Evolutionary conservation across 2,113 vertebrate species (phyloP).

Genomic region (Gymnocephalus cernua): DNA sequence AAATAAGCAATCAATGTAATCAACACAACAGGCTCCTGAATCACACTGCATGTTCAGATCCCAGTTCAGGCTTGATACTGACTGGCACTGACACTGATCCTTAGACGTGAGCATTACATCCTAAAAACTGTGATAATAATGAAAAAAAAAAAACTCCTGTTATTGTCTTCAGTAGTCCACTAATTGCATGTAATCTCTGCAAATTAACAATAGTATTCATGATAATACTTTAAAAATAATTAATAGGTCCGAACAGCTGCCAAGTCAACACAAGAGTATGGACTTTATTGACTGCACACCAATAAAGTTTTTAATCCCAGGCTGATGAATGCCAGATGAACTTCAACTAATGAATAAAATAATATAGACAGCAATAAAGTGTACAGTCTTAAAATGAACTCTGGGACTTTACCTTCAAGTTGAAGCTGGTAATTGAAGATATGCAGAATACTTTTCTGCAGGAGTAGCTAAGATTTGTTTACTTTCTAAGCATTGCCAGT

Average conservation of each 20-base stretch:
- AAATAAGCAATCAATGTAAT: not conserved
- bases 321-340: slow-evolving; percentile 19
- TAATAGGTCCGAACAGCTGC: not conserved
- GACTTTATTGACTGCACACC: slow-evolving; percentile 7
- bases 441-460: slow-evolving; percentile 37
- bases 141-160: not conserved
- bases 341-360: slow-evolving; percentile 23
- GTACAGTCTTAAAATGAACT: slow-evolving; percentile 57
- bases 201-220: not conserved
- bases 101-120: too few species aligned
- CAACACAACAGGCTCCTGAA: not conserved
- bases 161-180: too few species aligned
- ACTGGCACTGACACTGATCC: not conserved
- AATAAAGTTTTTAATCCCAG: slow-evolving; percentile 12
- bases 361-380: slow-evolving; percentile 47
- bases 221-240: not conserved
- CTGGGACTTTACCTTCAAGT: slow-evolving; percentile 38
- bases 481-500: slow-evolving; percentile 13
- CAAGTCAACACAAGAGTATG: not conserved
- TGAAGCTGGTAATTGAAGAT: slow-evolving; percentile 49
- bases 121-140: not conserved
- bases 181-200: not conserved
- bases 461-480: slow-evolving; percentile 33
- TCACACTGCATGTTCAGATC: not conserved
- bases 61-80: not conserved